Conservation (phyloP, 2,888 invertebrate genomes). For the Resseliella maxima region DNA sequence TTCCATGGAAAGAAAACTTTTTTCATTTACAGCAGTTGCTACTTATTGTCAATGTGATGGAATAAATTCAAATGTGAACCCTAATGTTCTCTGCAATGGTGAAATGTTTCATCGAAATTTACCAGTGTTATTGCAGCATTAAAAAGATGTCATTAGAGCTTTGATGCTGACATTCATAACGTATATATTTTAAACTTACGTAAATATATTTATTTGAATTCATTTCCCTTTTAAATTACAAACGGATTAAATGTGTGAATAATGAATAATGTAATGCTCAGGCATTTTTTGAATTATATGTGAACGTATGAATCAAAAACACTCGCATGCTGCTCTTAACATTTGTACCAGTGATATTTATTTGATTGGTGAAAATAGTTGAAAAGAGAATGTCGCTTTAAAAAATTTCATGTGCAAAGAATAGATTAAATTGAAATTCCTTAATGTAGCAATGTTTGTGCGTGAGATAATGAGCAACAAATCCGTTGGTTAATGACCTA, state of each 20-base stretch:
- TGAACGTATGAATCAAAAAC: not conserved
- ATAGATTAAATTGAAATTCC: not conserved
- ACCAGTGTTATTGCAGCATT: not conserved
- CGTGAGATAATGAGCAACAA: conserved; percentile 14
- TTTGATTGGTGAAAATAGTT: conserved; percentile 1
- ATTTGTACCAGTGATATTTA: not conserved
- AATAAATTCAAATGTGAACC: not conserved
- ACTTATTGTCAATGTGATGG: not conserved
- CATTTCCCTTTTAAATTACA: not conserved
- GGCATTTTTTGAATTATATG: not conserved
- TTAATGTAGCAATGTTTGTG: not conserved
- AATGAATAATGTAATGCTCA: conserved; percentile 4
- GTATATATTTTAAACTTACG: not conserved
- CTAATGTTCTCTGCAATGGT: not conserved
- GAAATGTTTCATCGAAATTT: not conserved
- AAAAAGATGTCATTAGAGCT: not conserved
- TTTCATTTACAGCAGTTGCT: not conserved
- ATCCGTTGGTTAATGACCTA: conserved; percentile 18
- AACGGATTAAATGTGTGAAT: not conserved
- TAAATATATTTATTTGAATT: not conserved
- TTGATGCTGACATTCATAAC: not conserved
- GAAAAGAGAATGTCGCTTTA: not conserved
- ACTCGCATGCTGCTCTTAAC: not conserved
- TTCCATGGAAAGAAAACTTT: not conserved
- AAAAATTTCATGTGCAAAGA: not conserved